Percentiles rank a stretch among this genome's conserved stretches.
Evolutionary conservation across 2,888 invertebrate species (phyloP).

Genomic region (Mythimna albipuncta): DNA sequence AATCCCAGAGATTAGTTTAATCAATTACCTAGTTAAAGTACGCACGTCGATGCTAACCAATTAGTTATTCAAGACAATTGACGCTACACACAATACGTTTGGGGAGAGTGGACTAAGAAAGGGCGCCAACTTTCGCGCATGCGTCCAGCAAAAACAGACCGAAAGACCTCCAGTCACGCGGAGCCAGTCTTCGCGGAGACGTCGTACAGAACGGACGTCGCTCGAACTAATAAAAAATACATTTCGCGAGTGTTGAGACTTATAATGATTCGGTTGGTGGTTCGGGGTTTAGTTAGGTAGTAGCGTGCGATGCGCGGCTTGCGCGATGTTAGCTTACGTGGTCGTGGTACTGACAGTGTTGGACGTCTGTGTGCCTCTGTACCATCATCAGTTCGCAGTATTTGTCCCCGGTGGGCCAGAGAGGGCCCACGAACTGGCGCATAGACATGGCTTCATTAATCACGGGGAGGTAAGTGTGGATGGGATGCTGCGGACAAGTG

Average conservation of each 20-base stretch:
- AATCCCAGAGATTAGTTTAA: slow-evolving; percentile 35
- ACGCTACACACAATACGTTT: slow-evolving; percentile 84
- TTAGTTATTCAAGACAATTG: slow-evolving; percentile 88
- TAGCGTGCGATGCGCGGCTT: slow-evolving; percentile 85
- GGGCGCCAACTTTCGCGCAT: slow-evolving; percentile 87
- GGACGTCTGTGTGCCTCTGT: slow-evolving; percentile 85
- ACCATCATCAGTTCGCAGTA: slow-evolving; percentile 83
- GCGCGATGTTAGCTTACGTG: slow-evolving; percentile 86
- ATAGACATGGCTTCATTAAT: slow-evolving; percentile 86
- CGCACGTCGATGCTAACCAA: slow-evolving; percentile 72
- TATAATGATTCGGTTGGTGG: slow-evolving; percentile 64
- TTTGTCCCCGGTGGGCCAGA: slow-evolving; percentile 78
- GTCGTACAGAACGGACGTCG: slow-evolving; percentile 71
- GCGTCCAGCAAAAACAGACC: slow-evolving; percentile 71
- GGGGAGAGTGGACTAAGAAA: slow-evolving; percentile 84
- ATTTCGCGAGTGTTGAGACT: slow-evolving; percentile 69
- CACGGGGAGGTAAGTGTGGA: slow-evolving; percentile 85
- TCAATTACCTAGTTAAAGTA: slow-evolving; percentile 38
- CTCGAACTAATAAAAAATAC: slow-evolving; percentile 60
- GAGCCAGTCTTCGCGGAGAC: slow-evolving; percentile 80
- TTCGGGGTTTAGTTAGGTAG: slow-evolving; percentile 69
- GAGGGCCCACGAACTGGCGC: slow-evolving; percentile 83
- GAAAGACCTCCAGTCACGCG: slow-evolving; percentile 77
- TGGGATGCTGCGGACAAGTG: slow-evolving; percentile 55
- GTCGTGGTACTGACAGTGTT: slow-evolving; percentile 84